A percentile compares a stretch with the other conserved stretches of the same genome.
Conservation (phyloP, 2,888 invertebrate genomes). For the Xiphydria camelus region DNA sequence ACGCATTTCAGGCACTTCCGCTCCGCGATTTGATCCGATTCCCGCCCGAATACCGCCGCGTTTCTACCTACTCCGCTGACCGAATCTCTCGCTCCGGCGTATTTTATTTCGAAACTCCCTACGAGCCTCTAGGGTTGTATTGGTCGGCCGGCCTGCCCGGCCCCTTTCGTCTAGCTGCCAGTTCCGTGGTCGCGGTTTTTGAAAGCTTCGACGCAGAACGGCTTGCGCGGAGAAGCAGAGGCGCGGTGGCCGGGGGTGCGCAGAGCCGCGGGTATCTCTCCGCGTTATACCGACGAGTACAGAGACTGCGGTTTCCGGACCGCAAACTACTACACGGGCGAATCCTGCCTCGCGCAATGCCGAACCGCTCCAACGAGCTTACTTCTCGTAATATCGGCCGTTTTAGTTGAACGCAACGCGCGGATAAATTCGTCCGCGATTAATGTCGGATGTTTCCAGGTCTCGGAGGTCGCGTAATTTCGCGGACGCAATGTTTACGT, state of each 20-base stretch:
- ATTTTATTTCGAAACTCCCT: too few relatives aligned
- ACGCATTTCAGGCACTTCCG: too few relatives aligned
- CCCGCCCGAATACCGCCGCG: too few relatives aligned
- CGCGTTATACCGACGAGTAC: conserved; percentile 44
- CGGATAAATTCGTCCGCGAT: conserved; percentile 51
- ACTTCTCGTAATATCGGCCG: conserved; percentile 51
- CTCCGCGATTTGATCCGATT: too few relatives aligned
- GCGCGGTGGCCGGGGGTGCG: conserved; percentile 12
- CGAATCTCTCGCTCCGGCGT: too few relatives aligned
- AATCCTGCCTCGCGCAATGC: conserved; percentile 32
- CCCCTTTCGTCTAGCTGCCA: conserved; percentile 16
- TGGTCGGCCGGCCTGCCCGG: conserved; percentile 12
- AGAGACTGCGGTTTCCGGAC: conserved; percentile 52
- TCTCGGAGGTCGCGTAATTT: too few relatives aligned
- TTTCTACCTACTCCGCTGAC: too few relatives aligned
- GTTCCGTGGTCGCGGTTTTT: conserved; percentile 47
- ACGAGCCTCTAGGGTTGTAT: too few relatives aligned
- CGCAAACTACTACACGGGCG: conserved; percentile 48
- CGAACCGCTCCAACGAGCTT: conserved; percentile 55
- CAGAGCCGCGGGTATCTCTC: conserved; percentile 33
- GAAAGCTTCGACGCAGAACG: conserved; percentile 46
- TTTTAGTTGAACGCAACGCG: conserved; percentile 50
- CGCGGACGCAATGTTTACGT: too few relatives aligned
- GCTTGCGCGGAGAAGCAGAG: conserved; percentile 34
- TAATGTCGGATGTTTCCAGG: too few relatives aligned